phyloP scores from a whole-genome alignment of 1,140 invertebrate species.

The Eubasilissa regina region DNA sequence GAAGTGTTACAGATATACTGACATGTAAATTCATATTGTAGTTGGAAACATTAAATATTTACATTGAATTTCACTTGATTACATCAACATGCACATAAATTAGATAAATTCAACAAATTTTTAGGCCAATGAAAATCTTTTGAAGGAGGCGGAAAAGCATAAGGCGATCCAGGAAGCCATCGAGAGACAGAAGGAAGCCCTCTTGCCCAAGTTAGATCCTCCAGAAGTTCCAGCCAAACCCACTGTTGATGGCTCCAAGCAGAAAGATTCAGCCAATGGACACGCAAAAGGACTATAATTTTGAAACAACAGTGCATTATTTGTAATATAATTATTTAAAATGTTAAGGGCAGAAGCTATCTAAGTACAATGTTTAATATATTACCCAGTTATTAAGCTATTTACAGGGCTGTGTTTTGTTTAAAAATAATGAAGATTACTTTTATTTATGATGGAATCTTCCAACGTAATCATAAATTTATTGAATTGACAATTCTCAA shows the following conservation, averaged over 20 bases:
- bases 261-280: constrained; percentile 38
- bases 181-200: constrained; percentile 58
- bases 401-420: constrained; percentile 38
- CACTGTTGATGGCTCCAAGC: constrained; percentile 20
- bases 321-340: constrained; percentile 15
- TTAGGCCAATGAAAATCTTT: constrained; percentile 57
- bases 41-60: too few species aligned
- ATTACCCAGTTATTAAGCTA: constrained; percentile 19
- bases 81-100: not conserved
- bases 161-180: constrained; percentile 54
- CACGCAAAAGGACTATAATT: constrained; percentile 52
- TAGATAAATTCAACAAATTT: constrained; percentile 48
- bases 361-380: constrained; percentile 26
- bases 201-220: constrained; percentile 53
- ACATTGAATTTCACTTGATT: too few species aligned
- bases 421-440: constrained; percentile 27
- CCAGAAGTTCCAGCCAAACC: constrained; percentile 48
- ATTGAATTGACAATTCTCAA: too few species aligned
- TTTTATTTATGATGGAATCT: constrained; percentile 14
- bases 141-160: constrained; percentile 59
- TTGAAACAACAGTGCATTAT: not conserved
- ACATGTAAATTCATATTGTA: too few species aligned
- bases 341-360: constrained; percentile 9
- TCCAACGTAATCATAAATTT: constrained; percentile 22
- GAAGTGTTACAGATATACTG: too few species aligned